These are phyloP conservation scores for Heterohyrax brucei DNA, from an alignment of 2,797 vertebrate genomes.

Conservation along the genomic window DNA sequence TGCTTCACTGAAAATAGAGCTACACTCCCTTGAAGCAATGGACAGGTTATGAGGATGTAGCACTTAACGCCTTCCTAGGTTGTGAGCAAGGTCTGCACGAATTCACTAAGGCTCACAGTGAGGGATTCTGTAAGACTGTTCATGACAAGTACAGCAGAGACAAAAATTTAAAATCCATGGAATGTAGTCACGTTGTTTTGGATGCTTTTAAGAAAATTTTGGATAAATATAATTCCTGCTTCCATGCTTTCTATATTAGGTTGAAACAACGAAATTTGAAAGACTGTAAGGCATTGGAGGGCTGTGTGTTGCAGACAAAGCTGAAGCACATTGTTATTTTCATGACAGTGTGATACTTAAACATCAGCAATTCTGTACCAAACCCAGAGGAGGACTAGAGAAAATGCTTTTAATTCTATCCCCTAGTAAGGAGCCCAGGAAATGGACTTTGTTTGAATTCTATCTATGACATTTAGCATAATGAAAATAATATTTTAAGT, in stretches of 20 bases:
- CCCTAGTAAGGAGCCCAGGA: not conserved
- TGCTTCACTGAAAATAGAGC: not conserved
- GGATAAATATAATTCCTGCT: not conserved
- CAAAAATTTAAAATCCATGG: not conserved
- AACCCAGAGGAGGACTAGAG: not conserved
- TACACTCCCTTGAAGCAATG: not conserved
- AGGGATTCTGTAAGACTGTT: not conserved
- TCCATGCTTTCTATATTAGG: not conserved
- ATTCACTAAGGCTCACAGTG: not conserved
- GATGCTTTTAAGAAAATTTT: not conserved
- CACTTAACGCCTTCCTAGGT: not conserved
- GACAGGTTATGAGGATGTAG: not conserved
- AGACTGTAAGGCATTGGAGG: not conserved
- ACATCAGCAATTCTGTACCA: not conserved
- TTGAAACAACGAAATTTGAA: conserved; percentile 7
- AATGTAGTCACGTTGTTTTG: not conserved
- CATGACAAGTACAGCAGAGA: not conserved
- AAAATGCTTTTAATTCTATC: not conserved
- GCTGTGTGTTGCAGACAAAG: not conserved
- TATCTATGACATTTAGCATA: not conserved
- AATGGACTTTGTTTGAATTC: conserved; percentile 20
- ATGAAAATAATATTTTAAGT: conserved; percentile 40
- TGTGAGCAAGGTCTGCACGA: not conserved
- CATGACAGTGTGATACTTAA: not conserved
- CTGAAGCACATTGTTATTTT: not conserved